phyloP scores from a whole-genome alignment of 2,113 vertebrate species.

The Lucifuga dentata region DNA sequence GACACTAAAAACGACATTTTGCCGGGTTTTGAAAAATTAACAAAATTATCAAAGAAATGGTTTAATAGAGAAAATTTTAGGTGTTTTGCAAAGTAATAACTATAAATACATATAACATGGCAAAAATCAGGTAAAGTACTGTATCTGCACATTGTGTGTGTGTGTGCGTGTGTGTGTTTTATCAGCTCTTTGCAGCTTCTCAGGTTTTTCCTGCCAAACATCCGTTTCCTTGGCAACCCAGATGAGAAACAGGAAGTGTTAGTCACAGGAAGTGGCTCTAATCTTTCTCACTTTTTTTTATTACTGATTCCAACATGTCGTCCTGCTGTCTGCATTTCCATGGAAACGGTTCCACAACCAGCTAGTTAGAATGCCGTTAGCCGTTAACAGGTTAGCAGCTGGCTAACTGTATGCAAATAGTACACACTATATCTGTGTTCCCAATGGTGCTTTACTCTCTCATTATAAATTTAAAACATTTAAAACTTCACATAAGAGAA shows the following conservation, averaged over 20 bases:
- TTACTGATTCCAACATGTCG: slow-evolving; percentile 33
- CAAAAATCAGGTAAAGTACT: too few species aligned
- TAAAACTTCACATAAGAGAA: too few species aligned
- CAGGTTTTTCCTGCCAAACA: slow-evolving; percentile 74
- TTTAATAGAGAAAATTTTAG: too few species aligned
- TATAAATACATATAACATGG: too few species aligned
- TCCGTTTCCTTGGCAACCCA: slow-evolving; percentile 69
- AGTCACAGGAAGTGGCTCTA: slow-evolving; percentile 65
- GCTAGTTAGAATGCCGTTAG: slow-evolving; percentile 47
- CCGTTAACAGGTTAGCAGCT: slow-evolving; percentile 47
- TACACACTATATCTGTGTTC: too few species aligned
- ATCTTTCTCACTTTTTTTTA: slow-evolving; percentile 47
- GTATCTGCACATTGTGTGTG: too few species aligned
- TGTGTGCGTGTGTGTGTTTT: slow-evolving; percentile 45
- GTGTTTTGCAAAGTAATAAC: too few species aligned
- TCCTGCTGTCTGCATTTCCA: slow-evolving; percentile 38
- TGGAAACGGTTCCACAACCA: slow-evolving; percentile 44
- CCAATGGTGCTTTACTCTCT: too few species aligned
- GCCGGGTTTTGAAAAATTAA: too few species aligned
- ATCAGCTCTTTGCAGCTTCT: slow-evolving; percentile 71
- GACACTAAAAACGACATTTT: too few species aligned
- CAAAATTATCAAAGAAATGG: too few species aligned
- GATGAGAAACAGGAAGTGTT: slow-evolving; percentile 74
- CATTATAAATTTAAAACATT: too few species aligned
- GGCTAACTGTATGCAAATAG: slow-evolving; percentile 35